Base-by-base conservation (phyloP, 2,113 vertebrate species). In the Phycodurus eques region DNA sequence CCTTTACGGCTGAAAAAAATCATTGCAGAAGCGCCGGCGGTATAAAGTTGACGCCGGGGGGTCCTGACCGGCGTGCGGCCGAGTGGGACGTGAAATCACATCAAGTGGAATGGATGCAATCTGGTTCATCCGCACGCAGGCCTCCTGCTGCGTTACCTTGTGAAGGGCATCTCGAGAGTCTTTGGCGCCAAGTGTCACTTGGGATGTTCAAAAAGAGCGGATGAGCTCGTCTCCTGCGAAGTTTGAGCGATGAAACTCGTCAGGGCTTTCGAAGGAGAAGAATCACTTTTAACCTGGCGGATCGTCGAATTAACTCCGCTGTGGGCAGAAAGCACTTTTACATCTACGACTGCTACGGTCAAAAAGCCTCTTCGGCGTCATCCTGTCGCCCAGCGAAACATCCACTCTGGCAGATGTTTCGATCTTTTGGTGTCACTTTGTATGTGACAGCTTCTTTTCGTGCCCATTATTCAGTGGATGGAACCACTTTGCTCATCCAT, bases 81-180 rank as follows among this genome's bases (percentile, higher is more conserved):
- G 85, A 74, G 42, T 80, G 73, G 78, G 43, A 67, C 56, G 71
- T 78, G 75, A 89, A 88, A 90, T 86, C 84, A 89, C 86, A 88
- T 91, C 84, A 88, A 78, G 81, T 82, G 84, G 87, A 87, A 88
- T 83, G 84, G 89, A 89, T 83, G 87, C 86, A 85, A 90, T 89
- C 83, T 86, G 71, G 73, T 81, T 80, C 82, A 83, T 86, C 82
- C 82, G 67, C 71, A 66, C 82, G 80, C 19, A 66, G 71, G 75
- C 78, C 74, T 83, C 88, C 70, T n/a, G 75, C 84, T 86, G 92
- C 76, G 89, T 91, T 84, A 88, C 85, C 86, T 80, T 66, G 75
- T 85, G 83, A 89, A 88, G 88, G 84, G 75, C 83, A 81, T 61
- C 17, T 19, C 75, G 68, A 39, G 77, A 80, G 76, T 62, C 76